Base-by-base conservation (phyloP, 2,113 vertebrate species). In the Pygoscelis antarcticus region DNA sequence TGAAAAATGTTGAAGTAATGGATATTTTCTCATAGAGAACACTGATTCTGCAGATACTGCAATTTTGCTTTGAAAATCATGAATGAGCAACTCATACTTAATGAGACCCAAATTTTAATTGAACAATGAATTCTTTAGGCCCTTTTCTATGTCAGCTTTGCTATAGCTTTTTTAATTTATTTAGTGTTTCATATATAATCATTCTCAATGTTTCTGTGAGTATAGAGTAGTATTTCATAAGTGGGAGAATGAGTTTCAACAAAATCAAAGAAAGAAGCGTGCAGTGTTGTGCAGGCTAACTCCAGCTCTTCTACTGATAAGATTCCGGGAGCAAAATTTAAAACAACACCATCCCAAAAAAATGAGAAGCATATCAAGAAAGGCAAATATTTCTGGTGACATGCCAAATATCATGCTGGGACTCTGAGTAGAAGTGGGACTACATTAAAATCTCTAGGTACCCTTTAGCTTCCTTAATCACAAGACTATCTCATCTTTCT, bases 1-100 rank as follows among this genome's bases (percentile, higher is more conserved):
- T 69, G 54, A 83, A 95, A 94, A 89, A 64, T 68, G 49, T 94
- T 76, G 72, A 80, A 81, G 79, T 74, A 90, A 96, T 91, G 65
- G 52, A 81, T 92, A 91, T 96, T 94, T 94, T 82, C 46, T 94
- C 69, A 75, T 18, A 66, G 86, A 94, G 49, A 85, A 54, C 61
- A 72, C 18, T 49, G 70, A 90, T 96, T 94, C 74, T 91, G 90
- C 87, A 85, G 54, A 90, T 87, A 7, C 34, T 90, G 57, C 87
- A 93, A 30, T 96, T 96, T 49, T 68, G 10, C 46, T 90, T 78
- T 79, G 36, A 87, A 96, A 94, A 96, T 85, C 52, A 52, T 85
- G 93, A 94, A 95, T 85, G 95, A 91, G 75, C 70, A 93, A 80
- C 47, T 87, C 0, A 0, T 72, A 76, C 34, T 82, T 94, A 85